Evolutionary conservation across 2,797 vertebrate genomes (phyloP).

Genomic region (Phrynocephalus vlangalii): DNA sequence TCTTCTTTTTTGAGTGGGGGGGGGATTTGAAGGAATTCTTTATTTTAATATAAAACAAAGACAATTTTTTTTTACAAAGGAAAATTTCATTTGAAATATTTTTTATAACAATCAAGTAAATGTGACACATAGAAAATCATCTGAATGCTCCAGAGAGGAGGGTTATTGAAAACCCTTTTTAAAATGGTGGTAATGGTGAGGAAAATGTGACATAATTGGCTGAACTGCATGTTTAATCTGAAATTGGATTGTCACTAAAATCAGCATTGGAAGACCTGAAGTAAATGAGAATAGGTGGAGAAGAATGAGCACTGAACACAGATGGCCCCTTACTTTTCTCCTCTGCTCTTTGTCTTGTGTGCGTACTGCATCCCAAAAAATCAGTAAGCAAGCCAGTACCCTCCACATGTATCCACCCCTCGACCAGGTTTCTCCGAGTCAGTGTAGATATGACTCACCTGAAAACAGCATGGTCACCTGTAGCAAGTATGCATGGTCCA

Average conservation of each 20-base stretch:
- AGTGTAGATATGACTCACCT: not conserved
- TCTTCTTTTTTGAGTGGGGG: not conserved
- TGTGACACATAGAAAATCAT: not conserved
- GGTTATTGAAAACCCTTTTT: not conserved
- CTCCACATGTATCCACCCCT: not conserved
- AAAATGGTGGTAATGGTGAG: not conserved
- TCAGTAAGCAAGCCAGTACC: not conserved
- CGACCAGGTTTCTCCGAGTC: not conserved
- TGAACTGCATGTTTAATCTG: not conserved
- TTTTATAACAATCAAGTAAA: not conserved
- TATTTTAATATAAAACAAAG: not conserved
- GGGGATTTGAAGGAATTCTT: not conserved
- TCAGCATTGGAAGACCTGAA: not conserved
- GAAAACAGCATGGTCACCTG: not conserved
- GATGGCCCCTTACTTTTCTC: not conserved
- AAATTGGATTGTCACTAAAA: conserved; percentile 7
- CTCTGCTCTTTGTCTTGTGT: not conserved
- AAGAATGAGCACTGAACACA: not conserved
- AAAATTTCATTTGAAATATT: not conserved
- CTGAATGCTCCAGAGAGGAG: not conserved
- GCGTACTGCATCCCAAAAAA: not conserved
- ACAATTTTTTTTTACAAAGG: not conserved
- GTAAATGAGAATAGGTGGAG: not conserved
- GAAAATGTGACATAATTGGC: not conserved
- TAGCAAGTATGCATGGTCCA: not conserved